A percentile compares a stretch with the other conserved stretches of the same genome.
Conservation (phyloP, 2,113 vertebrate species). For the Neoarius graeffei region DNA sequence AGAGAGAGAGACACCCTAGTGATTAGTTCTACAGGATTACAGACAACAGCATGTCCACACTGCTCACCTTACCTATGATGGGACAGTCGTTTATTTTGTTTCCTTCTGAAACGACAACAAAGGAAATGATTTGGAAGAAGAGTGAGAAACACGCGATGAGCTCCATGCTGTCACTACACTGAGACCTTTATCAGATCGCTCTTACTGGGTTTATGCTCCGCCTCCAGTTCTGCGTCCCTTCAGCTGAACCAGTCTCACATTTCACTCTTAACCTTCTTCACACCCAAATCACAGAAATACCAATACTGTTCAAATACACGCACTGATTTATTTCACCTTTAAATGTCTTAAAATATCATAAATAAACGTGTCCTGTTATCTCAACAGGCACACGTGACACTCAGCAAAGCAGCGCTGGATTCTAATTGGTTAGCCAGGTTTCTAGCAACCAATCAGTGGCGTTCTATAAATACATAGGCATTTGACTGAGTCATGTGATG, state of each 20-base stretch:
- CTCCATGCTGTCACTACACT: conserved; percentile 2
- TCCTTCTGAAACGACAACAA: background rate
- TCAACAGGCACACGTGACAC: background rate
- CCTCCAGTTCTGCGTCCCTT: background rate
- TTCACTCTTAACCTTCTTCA: background rate
- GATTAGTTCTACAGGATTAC: background rate
- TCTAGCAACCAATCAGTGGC: background rate
- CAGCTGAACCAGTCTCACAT: background rate
- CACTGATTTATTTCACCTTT: background rate
- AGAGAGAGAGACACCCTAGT: background rate
- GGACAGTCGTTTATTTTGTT: conserved; percentile 63
- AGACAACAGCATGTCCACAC: background rate
- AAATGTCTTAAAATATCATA: background rate
- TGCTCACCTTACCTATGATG: conserved; percentile 65
- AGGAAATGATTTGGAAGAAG: background rate
- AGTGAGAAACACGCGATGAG: background rate
- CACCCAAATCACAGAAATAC: background rate
- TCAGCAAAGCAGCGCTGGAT: background rate
- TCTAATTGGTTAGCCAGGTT: background rate
- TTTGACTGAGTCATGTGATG: background rate
- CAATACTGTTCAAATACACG: background rate
- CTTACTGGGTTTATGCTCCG: background rate
- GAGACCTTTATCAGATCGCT: background rate
- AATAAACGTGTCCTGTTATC: background rate
- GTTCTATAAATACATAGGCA: background rate